Conservation (phyloP, 2,113 vertebrate species). For the Pseudolaguvia tuberculata region DNA sequence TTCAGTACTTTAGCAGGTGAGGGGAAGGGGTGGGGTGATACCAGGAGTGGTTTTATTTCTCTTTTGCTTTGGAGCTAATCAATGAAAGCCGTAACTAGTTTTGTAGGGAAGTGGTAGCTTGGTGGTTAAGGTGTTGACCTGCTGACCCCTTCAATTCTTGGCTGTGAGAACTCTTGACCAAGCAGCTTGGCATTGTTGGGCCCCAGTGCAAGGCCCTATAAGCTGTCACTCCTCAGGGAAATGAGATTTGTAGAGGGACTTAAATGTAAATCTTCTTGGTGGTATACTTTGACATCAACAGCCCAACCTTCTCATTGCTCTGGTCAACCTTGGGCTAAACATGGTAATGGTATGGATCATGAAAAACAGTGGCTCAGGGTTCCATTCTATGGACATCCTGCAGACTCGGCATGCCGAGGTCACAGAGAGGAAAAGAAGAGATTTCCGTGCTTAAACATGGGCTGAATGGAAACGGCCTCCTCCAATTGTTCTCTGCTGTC, state of each 20-base stretch:
- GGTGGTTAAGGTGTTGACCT: too few species aligned
- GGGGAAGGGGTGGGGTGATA: neutral
- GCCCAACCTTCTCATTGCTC: neutral
- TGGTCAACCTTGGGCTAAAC: slow-evolving; percentile 4
- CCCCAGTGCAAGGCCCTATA: too few species aligned
- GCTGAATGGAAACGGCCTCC: slow-evolving; percentile 44
- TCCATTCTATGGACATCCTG: slow-evolving; percentile 45
- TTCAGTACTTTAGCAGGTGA: neutral
- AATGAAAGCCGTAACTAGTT: neutral
- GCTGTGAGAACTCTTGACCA: too few species aligned
- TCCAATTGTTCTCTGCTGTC: slow-evolving; percentile 49
- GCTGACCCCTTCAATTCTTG: too few species aligned
- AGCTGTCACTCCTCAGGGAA: too few species aligned
- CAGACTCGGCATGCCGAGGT: slow-evolving; percentile 40
- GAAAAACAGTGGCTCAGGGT: slow-evolving; percentile 7
- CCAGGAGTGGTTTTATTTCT: neutral
- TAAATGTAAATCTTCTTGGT: neutral
- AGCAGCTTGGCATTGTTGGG: too few species aligned
- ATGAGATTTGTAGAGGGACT: too few species aligned
- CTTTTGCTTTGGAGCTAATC: neutral
- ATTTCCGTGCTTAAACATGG: slow-evolving; percentile 51
- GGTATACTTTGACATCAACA: neutral
- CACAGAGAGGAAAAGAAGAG: slow-evolving; percentile 42
- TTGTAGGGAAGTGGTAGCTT: neutral
- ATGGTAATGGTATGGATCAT: neutral